A percentile compares a stretch with the other conserved stretches of the same genome.
These are phyloP conservation scores for Peromyscus polionotus DNA, from an alignment of 2,113 vertebrate species.

Conservation along the genomic window DNA sequence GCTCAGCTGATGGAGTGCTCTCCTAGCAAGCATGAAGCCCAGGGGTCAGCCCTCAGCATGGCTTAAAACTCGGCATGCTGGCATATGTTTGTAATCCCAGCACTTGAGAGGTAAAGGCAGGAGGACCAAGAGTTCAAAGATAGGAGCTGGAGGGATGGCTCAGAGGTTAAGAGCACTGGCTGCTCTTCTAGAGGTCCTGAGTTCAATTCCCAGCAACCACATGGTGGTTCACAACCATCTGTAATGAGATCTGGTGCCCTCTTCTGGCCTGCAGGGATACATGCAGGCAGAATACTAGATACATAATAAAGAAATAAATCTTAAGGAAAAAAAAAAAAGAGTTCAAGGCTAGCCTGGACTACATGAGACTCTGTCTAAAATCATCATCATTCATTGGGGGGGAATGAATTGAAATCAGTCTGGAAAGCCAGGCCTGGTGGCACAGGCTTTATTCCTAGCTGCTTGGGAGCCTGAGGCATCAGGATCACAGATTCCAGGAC, in stretches of 20 bases:
- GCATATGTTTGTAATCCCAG: not conserved
- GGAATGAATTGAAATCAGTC: constrained; percentile 61
- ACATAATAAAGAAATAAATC: too few species aligned
- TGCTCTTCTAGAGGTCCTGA: too few species aligned
- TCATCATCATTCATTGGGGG: not conserved
- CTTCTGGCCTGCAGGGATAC: too few species aligned
- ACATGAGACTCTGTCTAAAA: not conserved
- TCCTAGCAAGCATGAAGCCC: not conserved
- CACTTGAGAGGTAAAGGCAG: not conserved
- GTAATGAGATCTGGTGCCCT: too few species aligned
- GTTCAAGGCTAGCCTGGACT: not conserved
- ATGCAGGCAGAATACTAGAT: too few species aligned
- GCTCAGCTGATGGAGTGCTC: not conserved
- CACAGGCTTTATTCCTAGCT: not conserved
- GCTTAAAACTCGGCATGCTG: not conserved
- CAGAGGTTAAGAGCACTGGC: too few species aligned
- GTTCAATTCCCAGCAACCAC: too few species aligned
- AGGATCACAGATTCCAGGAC: not conserved
- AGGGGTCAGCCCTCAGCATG: too few species aligned
- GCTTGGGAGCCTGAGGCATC: not conserved
- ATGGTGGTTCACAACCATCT: too few species aligned
- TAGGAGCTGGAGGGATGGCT: too few species aligned
- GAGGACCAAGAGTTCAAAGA: not conserved
- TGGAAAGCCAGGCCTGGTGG: not conserved
- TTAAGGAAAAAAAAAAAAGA: too few species aligned